These are phyloP conservation scores for Molossus alvarezi DNA, from an alignment of 2,797 vertebrate species.

Conservation along the genomic window DNA sequence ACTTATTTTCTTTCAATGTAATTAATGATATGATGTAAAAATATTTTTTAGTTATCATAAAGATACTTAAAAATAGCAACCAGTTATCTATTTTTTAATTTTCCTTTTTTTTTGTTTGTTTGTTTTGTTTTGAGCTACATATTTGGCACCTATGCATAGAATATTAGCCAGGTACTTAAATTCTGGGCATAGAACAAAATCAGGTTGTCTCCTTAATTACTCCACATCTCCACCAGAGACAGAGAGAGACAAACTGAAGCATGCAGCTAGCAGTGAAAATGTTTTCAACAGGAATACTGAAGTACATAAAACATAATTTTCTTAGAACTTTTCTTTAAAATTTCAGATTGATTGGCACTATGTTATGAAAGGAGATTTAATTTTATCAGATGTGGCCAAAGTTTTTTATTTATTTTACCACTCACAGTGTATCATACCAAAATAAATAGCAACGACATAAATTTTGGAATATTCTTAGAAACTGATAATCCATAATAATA, in stretches of 20 bases:
- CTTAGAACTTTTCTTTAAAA: background rate
- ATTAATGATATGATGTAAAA: background rate
- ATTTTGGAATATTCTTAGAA: background rate
- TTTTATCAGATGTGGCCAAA: background rate
- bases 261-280: background rate
- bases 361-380: background rate
- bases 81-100: background rate
- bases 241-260: background rate
- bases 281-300: background rate
- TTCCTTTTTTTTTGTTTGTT: background rate
- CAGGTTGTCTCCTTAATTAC: background rate
- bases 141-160: background rate
- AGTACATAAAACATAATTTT: background rate
- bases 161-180: conserved; percentile 24
- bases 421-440: background rate
- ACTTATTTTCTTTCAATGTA: background rate
- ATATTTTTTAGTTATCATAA: background rate
- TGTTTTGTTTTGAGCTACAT: background rate
- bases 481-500: background rate
- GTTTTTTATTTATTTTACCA: background rate
- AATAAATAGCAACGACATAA: background rate
- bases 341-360: background rate
- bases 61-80: conserved; percentile 26
- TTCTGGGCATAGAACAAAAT: background rate
- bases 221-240: background rate